Evolutionary conservation across 1,140 invertebrate genomes (phyloP), one percentile per base, ranked within the genome.

Genomic region (Euwallacea fornicatus): DNA sequence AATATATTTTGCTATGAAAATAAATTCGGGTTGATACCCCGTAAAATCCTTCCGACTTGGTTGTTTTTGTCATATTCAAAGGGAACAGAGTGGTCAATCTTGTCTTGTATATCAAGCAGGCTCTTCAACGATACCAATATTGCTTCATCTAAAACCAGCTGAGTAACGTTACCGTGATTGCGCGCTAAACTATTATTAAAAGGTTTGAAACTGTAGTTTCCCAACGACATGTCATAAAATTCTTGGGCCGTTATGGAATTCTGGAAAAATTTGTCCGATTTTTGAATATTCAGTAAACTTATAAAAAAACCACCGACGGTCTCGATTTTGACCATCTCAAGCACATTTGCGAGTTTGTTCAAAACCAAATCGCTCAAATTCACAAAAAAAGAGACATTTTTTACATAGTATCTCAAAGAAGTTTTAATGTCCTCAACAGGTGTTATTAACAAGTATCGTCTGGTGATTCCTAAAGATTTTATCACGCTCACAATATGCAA

Each of bases 171-270:
- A 16, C 21, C 64, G 0, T 72, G 33, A 7, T 53, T 42, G 6
- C 13, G 56, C 6, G n/a, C 16, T 11, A 66, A 44, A 50, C 53
- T 42, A 56, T 66, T 50, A 42, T 41, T n/a, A 55, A 63, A 60
- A 13, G 61, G 8, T 16, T 72, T 72, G 33, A 72, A 72, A 41
- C 47, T 54, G 42, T 66, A 66, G 9, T 46, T 50, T 10, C 70
- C 70, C 44, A 72, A 33, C 21, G 63, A 50, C 61, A 72, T 59
- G 41, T 72, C 70, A 50, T 66, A 72, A 61, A 66, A 72, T 13
- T 72, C 70, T 33, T 67, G 53, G 7, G 70, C 50, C 11, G 9
- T 62, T 6, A 72, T 7, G 7, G 10, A 43, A 44, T 66, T 72
- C 10, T 50, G 42, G 15, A 72, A 72, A 66, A 64, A 72, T 43